These are phyloP conservation scores for Operophtera brumata DNA, from an alignment of 2,888 invertebrate species.

Conservation along the genomic window DNA sequence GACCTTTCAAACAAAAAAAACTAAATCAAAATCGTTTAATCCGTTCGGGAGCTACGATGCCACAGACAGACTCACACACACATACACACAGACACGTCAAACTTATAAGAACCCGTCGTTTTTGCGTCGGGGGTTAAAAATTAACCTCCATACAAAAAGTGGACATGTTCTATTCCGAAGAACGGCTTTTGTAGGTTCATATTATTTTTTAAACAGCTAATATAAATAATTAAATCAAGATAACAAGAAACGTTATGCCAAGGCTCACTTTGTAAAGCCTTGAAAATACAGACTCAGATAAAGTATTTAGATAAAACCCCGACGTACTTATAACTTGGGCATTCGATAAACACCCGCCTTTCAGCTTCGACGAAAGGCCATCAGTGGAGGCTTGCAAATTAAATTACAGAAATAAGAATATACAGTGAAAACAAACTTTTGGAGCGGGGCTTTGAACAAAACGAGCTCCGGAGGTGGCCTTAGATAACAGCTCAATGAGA, in stretches of 20 bases:
- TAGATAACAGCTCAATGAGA: constrained; percentile 9
- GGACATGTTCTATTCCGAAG: too few species aligned
- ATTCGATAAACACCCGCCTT: constrained; percentile 35
- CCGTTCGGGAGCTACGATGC: too few species aligned
- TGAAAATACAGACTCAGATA: constrained; percentile 14
- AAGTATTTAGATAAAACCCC: constrained; percentile 19
- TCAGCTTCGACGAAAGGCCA: constrained; percentile 32
- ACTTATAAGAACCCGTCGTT: too few species aligned
- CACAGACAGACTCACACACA: too few species aligned
- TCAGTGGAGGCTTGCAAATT: constrained; percentile 38
- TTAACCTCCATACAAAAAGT: too few species aligned
- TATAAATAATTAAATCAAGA: not conserved
- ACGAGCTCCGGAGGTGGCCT: constrained; percentile 32
- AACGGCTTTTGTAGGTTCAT: not conserved
- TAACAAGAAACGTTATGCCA: constrained; percentile 4
- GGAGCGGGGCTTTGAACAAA: constrained; percentile 41
- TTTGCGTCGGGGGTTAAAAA: too few species aligned
- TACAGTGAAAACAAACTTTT: constrained; percentile 45
- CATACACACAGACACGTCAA: too few species aligned
- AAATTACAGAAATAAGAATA: constrained; percentile 49
- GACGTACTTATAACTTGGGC: constrained; percentile 23
- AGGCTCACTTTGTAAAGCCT: constrained; percentile 8
- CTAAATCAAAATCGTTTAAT: too few species aligned
- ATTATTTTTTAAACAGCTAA: not conserved
- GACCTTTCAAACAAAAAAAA: too few species aligned